A percentile compares a stretch with the other conserved stretches of the same genome.
These are phyloP conservation scores for Drosophila antonietae DNA, from an alignment of 2,888 invertebrate species.

Conservation along the genomic window DNA sequence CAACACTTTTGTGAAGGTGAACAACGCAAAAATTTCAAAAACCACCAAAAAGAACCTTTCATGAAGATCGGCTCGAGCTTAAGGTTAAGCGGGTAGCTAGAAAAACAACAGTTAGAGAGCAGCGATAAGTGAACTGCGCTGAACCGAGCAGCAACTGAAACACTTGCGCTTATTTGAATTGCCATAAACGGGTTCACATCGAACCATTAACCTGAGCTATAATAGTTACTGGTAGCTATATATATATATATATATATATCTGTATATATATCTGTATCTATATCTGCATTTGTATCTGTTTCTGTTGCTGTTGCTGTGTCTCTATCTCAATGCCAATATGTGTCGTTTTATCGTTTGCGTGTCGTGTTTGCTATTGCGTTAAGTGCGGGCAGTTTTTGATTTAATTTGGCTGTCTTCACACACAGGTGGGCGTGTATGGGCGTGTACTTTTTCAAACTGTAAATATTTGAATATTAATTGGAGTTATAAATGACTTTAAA, in stretches of 20 bases:
- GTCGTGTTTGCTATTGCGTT: conserved; percentile 41
- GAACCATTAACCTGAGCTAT: conserved; percentile 30
- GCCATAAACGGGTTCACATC: conserved; percentile 45
- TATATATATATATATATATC: conserved; percentile 1
- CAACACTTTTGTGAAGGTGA: conserved; percentile 65
- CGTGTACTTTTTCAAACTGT: not conserved
- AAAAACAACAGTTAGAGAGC: conserved; percentile 45
- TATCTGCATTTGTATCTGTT: not conserved
- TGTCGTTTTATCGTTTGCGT: conserved; percentile 44
- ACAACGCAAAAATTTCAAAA: conserved; percentile 47
- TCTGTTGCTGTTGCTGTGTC: conserved; percentile 1
- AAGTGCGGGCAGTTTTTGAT: conserved; percentile 16
- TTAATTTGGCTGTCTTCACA: conserved; percentile 11
- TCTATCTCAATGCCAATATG: conserved; percentile 53
- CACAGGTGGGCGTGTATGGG: conserved; percentile 11
- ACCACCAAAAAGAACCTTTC: conserved; percentile 37
- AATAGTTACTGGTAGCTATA: not conserved
- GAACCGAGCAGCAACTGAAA: conserved; percentile 29
- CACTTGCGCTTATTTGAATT: conserved; percentile 50
- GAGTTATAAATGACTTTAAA: not conserved
- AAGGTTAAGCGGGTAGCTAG: conserved; percentile 47
- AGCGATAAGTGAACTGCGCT: conserved; percentile 34
- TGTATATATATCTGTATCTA: not conserved
- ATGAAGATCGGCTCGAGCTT: conserved; percentile 43
- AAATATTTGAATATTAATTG: not conserved